A percentile compares a stretch with the other conserved stretches of the same genome.
Conservation (phyloP, 2,113 vertebrate genomes). For the Neomonachus schauinslandi region DNA sequence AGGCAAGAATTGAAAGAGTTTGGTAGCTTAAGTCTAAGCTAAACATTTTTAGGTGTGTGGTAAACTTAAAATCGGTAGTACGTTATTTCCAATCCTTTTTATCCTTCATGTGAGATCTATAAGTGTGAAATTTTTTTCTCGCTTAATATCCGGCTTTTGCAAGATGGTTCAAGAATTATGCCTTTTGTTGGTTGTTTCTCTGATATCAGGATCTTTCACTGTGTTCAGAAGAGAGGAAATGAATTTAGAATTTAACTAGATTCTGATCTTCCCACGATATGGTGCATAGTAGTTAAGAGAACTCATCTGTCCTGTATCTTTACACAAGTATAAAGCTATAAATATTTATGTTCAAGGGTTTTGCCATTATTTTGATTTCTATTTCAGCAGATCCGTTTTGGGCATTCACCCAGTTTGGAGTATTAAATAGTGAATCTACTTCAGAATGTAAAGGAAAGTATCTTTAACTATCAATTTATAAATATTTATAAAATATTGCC, state of each 20-base stretch:
- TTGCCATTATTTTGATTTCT: slow-evolving; percentile 31
- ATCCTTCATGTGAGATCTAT: slow-evolving; percentile 15
- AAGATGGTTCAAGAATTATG: slow-evolving; percentile 24
- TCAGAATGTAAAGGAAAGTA: background rate
- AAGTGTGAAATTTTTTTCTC: background rate
- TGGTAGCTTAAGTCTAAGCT: background rate
- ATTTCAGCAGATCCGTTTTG: slow-evolving; percentile 16
- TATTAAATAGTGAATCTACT: slow-evolving; percentile 11
- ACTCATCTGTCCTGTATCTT: background rate
- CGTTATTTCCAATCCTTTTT: background rate
- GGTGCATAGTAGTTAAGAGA: slow-evolving; percentile 35
- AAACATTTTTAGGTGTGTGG: background rate
- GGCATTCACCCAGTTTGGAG: background rate
- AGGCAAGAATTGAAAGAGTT: background rate
- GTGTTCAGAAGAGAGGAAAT: slow-evolving; percentile 59
- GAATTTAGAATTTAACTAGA: slow-evolving; percentile 52
- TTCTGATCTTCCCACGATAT: slow-evolving; percentile 26
- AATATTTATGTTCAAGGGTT: background rate
- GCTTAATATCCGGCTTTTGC: slow-evolving; percentile 47
- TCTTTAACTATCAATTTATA: background rate
- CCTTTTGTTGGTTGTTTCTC: slow-evolving; percentile 50
- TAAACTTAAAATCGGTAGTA: background rate
- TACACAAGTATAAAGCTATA: background rate
- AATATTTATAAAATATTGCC: background rate
- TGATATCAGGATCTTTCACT: slow-evolving; percentile 2